Evolutionary conservation across 2,113 vertebrate species (phyloP).

Genomic region (Microtus richardsoni): DNA sequence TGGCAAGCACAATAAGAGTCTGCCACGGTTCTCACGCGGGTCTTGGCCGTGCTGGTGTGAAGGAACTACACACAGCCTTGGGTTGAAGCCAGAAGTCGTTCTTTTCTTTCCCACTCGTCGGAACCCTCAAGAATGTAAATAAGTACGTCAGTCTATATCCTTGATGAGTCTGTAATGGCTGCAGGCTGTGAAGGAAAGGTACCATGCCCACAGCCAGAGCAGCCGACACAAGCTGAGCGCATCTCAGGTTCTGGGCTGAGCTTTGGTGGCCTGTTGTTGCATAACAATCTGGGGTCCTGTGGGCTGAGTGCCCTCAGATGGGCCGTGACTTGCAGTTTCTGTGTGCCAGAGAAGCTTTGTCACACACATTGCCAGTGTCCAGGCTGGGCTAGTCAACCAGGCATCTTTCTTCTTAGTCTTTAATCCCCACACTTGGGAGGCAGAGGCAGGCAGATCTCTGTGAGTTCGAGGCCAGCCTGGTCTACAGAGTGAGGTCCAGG

Average conservation of each 20-base stretch:
- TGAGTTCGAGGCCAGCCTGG: background rate
- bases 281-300: too few relatives aligned
- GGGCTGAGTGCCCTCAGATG: background rate
- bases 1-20: background rate
- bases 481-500: background rate
- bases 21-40: background rate
- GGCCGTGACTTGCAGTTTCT: background rate
- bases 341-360: background rate
- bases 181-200: background rate
- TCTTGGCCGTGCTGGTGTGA: background rate
- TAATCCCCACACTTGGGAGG: too few relatives aligned
- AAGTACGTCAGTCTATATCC: background rate
- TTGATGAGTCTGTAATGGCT: background rate
- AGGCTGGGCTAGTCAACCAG: background rate
- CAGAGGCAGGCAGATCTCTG: background rate
- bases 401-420: background rate
- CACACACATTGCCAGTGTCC: background rate
- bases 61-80: background rate
- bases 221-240: background rate
- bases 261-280: too few relatives aligned
- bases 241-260: too few relatives aligned
- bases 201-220: background rate
- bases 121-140: background rate
- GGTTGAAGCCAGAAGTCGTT: background rate
- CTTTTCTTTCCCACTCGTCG: background rate